Evolutionary conservation across 2,888 invertebrate genomes (phyloP).

Genomic region (Epistrophella euchroma): DNA sequence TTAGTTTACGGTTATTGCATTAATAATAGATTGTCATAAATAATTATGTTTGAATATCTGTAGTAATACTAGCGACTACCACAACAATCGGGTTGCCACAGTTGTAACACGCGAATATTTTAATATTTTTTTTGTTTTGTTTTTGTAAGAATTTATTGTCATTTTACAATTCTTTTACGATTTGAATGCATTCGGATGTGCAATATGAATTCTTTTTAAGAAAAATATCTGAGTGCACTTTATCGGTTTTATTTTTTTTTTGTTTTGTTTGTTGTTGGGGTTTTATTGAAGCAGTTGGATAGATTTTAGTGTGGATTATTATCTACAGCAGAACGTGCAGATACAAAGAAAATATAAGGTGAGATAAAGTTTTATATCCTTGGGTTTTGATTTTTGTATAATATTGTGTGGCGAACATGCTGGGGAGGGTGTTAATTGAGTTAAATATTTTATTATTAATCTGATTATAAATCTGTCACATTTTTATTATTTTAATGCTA

Average conservation of each 20-base stretch:
- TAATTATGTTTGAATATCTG: conserved; percentile 39
- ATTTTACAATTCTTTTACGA: conserved; percentile 52
- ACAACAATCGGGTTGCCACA: conserved; percentile 49
- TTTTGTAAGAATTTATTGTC: conserved; percentile 50
- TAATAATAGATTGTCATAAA: conserved; percentile 67
- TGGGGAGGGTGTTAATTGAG: conserved; percentile 26
- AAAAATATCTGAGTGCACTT: conserved; percentile 46
- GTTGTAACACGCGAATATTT: conserved; percentile 42
- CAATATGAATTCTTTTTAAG: conserved; percentile 62
- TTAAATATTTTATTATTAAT: conserved; percentile 40
- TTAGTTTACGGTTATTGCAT: conserved; percentile 66
- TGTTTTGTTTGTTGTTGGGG: conserved; percentile 6
- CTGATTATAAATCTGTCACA: conserved; percentile 35
- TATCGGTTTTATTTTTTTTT: conserved; percentile 32
- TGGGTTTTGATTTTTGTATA: neutral
- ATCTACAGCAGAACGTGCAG: conserved; percentile 9
- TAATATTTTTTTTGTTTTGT: conserved; percentile 32
- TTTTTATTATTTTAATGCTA: conserved; percentile 11
- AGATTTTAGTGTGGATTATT: conserved; percentile 48
- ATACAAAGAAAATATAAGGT: conserved; percentile 55
- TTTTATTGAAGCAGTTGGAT: conserved; percentile 26
- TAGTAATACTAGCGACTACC: conserved; percentile 16
- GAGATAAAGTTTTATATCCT: conserved; percentile 55
- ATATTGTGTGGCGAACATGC: neutral
- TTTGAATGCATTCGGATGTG: conserved; percentile 71